Percentiles rank a stretch among this genome's conserved stretches.
These are phyloP conservation scores for Callipepla squamata DNA, from an alignment of 2,113 vertebrate genomes.

Conservation along the genomic window DNA sequence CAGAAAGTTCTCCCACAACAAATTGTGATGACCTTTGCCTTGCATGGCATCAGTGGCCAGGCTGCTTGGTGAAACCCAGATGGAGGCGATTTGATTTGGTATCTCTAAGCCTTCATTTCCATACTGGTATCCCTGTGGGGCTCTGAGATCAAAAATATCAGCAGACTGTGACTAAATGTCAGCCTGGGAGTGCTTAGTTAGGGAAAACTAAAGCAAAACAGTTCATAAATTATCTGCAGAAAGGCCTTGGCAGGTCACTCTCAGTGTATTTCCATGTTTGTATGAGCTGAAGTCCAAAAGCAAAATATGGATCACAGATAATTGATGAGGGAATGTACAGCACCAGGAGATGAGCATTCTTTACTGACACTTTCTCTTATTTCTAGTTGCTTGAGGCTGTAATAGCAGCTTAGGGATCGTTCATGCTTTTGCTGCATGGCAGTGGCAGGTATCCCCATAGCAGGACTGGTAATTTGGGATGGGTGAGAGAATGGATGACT, in stretches of 20 bases:
- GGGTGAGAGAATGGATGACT: not conserved
- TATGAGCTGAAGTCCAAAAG: slow-evolving; percentile 60
- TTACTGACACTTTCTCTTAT: not conserved
- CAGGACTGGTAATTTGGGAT: not conserved
- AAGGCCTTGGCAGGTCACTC: slow-evolving; percentile 64
- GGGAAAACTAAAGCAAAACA: slow-evolving; percentile 70
- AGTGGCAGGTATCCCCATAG: not conserved
- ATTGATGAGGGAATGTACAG: slow-evolving; percentile 49
- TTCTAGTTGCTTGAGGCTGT: not conserved
- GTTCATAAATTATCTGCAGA: slow-evolving; percentile 70
- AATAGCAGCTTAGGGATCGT: not conserved
- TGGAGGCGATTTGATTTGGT: slow-evolving; percentile 18
- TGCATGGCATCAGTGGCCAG: slow-evolving; percentile 1
- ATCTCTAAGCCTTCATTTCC: slow-evolving; percentile 61
- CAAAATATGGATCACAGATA: slow-evolving; percentile 56
- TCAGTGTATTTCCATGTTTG: slow-evolving; percentile 56
- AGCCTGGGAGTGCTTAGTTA: slow-evolving; percentile 63
- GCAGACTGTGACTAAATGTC: slow-evolving; percentile 64
- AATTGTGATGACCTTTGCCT: not conserved
- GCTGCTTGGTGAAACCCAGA: not conserved
- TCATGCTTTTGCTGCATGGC: not conserved
- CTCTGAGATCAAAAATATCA: slow-evolving; percentile 58
- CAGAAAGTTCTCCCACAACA: not conserved
- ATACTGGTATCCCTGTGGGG: slow-evolving; percentile 56
- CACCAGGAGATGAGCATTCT: slow-evolving; percentile 20